phyloP scores from a whole-genome alignment of 2,113 vertebrate genomes.

The Galeopterus variegatus region DNA sequence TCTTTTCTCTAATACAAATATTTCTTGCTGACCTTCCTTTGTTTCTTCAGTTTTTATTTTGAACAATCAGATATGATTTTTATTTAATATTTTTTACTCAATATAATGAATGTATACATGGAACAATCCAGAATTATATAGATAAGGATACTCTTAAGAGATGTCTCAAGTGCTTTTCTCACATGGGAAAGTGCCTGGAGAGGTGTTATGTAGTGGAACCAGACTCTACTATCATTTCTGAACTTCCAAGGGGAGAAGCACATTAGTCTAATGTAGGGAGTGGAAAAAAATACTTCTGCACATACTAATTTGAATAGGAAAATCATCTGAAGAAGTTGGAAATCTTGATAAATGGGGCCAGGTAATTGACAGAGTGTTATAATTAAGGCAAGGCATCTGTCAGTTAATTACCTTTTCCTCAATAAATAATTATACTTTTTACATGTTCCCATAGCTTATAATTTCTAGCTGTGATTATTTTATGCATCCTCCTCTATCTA shows the following conservation, averaged over 20 bases:
- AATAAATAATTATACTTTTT: slow-evolving; percentile 83
- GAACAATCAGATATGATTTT: neutral
- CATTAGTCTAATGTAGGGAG: slow-evolving; percentile 80
- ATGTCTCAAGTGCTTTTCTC: slow-evolving; percentile 35
- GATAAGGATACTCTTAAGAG: slow-evolving; percentile 23
- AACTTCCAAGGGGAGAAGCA: slow-evolving; percentile 64
- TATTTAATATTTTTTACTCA: slow-evolving; percentile 53
- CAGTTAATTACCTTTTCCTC: slow-evolving; percentile 82
- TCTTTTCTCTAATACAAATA: neutral
- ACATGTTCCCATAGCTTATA: slow-evolving; percentile 76
- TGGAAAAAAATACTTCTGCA: slow-evolving; percentile 63
- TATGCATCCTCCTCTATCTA: slow-evolving; percentile 42
- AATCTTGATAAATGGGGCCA: slow-evolving; percentile 81
- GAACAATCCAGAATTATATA: neutral
- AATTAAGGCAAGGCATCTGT: slow-evolving; percentile 82
- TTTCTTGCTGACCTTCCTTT: slow-evolving; percentile 13
- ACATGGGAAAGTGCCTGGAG: slow-evolving; percentile 77
- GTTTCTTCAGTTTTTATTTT: slow-evolving; percentile 25
- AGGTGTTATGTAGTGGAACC: slow-evolving; percentile 43
- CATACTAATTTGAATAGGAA: slow-evolving; percentile 80
- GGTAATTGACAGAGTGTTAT: slow-evolving; percentile 82
- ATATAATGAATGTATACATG: slow-evolving; percentile 40
- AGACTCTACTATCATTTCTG: slow-evolving; percentile 52
- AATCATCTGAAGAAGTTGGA: slow-evolving; percentile 79
- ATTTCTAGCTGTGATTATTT: slow-evolving; percentile 75